Base-by-base conservation (phyloP, 2,888 invertebrate species). In the Hyppa rectilinea region DNA sequence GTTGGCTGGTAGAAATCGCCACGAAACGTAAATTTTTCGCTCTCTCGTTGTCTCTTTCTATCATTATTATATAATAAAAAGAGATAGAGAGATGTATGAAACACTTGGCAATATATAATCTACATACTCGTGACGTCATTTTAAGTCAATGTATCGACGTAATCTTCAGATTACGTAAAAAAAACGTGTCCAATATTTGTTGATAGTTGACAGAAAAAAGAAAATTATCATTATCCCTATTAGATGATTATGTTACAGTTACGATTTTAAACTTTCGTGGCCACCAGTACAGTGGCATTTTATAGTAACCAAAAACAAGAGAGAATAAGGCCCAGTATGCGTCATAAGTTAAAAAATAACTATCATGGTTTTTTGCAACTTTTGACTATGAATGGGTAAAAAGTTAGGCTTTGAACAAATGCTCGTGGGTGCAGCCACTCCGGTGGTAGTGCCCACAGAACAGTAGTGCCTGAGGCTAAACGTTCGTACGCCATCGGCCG, bases 401-500 rank as follows among this genome's bases (percentile, higher is more conserved):
- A 69, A 45, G 36, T 31, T 52, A 52, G 29, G 29, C 20, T 14
- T 20, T 23, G 7, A 53, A 69, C 20, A 14, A 53, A 38, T 47
- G 20, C 12, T 20, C 23, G 36, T 50, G 20, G 14, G 7, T 20
- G 38, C 26, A 23, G 36, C 20, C n/a, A 4, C 5, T 50, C 17
- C 14, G 14, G n/a, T 29, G 47, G 40, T 68, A 38, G 29, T 31
- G 50, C 50, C 56, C 36, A n/a, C n/a, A n/a, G n/a, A n/a, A n/a
- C n/a, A n/a, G 40, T 68, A 38, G 29, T 31, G 50, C 50, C 56
- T 31, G 31, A 38, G 52, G 45, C 38, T 31, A n/a, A 20, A 20
- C 26, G 2, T 34, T 59, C 43, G 50, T 52, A 38, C n/a, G n/a
- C 52, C 31, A 47, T 20, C 72, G 47, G 38, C 61, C 26, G 36